Evolutionary conservation across 1,140 invertebrate species (phyloP).

Genomic region (Drosophila bocqueti): DNA sequence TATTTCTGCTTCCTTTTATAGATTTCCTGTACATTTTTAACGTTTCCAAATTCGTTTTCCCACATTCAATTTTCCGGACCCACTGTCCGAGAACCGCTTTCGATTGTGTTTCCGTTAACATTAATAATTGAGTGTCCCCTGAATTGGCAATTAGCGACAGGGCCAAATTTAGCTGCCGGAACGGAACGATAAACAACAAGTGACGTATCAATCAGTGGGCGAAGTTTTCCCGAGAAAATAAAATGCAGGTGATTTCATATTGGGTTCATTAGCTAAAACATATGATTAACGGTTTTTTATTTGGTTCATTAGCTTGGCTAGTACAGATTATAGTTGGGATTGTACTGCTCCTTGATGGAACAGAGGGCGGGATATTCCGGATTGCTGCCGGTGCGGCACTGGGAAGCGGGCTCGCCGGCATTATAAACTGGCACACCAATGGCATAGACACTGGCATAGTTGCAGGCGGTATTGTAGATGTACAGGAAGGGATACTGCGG

Average conservation of each 20-base stretch:
- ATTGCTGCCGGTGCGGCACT: conserved; percentile 72
- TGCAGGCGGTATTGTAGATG: conserved; percentile 81
- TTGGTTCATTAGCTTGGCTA: conserved; percentile 32
- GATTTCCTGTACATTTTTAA: background rate
- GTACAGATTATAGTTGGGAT: conserved; percentile 76
- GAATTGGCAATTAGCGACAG: conserved; percentile 51
- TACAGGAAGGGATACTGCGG: conserved; percentile 76
- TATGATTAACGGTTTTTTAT: conserved; percentile 10
- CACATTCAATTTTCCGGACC: background rate
- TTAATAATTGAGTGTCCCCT: conserved; percentile 34
- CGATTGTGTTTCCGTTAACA: conserved; percentile 31
- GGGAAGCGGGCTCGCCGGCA: conserved; percentile 69
- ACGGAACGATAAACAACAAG: conserved; percentile 44
- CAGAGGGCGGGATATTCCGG: conserved; percentile 68
- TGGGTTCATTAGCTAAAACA: conserved; percentile 28
- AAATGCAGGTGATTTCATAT: conserved; percentile 19
- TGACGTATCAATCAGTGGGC: conserved; percentile 52
- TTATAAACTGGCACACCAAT: conserved; percentile 72
- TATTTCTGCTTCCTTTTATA: background rate
- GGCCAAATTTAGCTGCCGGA: conserved; percentile 52
- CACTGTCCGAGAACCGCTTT: conserved; percentile 52
- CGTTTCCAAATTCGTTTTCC: background rate
- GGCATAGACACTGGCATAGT: conserved; percentile 80
- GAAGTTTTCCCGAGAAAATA: conserved; percentile 21
- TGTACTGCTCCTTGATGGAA: conserved; percentile 66